Conservation (phyloP, 2,888 invertebrate species). For the Rosalia funebris region DNA sequence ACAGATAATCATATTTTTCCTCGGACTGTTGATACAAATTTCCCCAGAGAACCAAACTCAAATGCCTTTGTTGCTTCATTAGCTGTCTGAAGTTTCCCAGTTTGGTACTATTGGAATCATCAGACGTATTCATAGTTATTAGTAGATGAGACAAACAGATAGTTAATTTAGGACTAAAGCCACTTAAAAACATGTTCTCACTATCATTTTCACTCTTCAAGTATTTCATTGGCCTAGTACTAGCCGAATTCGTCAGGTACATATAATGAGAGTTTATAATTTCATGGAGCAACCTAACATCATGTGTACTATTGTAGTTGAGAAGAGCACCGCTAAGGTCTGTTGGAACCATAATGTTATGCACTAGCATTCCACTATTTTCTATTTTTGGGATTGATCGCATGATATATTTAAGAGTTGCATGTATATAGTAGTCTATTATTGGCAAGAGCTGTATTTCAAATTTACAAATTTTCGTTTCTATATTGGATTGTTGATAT, state of each 20-base stretch:
- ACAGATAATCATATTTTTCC: conserved; percentile 64
- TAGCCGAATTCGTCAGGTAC: conserved; percentile 52
- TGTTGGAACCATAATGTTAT: conserved; percentile 48
- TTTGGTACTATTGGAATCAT: conserved; percentile 48
- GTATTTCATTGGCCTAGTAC: conserved; percentile 43
- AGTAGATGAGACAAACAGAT: conserved; percentile 48
- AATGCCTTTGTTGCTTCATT: conserved; percentile 64
- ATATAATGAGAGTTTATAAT: conserved; percentile 48
- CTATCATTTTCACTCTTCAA: conserved; percentile 24
- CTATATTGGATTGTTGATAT: conserved; percentile 24
- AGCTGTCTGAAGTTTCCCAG: conserved; percentile 67
- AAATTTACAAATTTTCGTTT: conserved; percentile 29
- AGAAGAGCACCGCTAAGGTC: conserved; percentile 50
- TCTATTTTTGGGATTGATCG: conserved; percentile 9
- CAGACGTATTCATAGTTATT: conserved; percentile 33
- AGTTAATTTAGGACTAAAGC: conserved; percentile 45
- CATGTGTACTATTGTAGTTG: conserved; percentile 46
- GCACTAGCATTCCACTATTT: conserved; percentile 8
- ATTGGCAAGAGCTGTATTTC: conserved; percentile 51
- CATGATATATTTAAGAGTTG: conserved; percentile 32
- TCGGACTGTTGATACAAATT: conserved; percentile 68
- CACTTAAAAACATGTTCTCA: conserved; percentile 34
- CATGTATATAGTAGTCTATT: conserved; percentile 52
- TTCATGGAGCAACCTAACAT: conserved; percentile 53
- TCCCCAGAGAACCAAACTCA: conserved; percentile 71